Evolutionary conservation across 2,888 invertebrate genomes (phyloP), one percentile per base, ranked within the genome.

Genomic region (Leptopilina syphax): DNA sequence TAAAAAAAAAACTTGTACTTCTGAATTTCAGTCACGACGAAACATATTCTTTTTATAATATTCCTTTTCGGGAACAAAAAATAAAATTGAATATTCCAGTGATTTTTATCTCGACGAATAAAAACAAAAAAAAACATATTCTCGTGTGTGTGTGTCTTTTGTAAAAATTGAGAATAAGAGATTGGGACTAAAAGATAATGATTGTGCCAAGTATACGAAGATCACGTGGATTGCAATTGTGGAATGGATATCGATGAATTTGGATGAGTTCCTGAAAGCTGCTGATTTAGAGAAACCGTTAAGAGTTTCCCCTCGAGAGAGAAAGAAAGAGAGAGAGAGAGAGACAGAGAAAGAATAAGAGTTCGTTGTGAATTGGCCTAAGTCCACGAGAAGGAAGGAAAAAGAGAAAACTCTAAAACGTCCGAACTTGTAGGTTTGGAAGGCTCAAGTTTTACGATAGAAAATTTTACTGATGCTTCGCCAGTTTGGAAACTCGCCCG

Each of bases 251-350:
- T 70, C 54, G 27, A 70, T 34, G 9, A 12, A 70, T 54, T 27
- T 70, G n/a, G 27, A 70, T 54, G 70, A 70, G 54, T 70, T 70
- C 13, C 27, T 34, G 70, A 70, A 54, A 57, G 27, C 54, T 68
- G 24, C 47, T 34, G 54, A 70, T 54, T 70, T 54, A 70, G n/a
- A 34, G 34, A 50, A 27, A 54, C 12, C 54, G 54, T 70, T 70
- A 9, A 54, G 70, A 54, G 13, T 57, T 70, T 70, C 54, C 70
- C 70, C 54, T 34, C 34, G 34, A 70, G 70, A 6, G 34, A 34
- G 4, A 34, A 34, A 34, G 34, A 34, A 34, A 27, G 3, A 27
- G 27, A 27, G 27, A 27, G 8, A 13, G 50, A 27, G 3, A 27
- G 27, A 27, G 27, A 27, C 4, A 13, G 50, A 27, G 6, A 1